A percentile compares a stretch with the other conserved stretches of the same genome.
Conservation (phyloP, 1,140 invertebrate species). For the Zaprionus capensis region DNA sequence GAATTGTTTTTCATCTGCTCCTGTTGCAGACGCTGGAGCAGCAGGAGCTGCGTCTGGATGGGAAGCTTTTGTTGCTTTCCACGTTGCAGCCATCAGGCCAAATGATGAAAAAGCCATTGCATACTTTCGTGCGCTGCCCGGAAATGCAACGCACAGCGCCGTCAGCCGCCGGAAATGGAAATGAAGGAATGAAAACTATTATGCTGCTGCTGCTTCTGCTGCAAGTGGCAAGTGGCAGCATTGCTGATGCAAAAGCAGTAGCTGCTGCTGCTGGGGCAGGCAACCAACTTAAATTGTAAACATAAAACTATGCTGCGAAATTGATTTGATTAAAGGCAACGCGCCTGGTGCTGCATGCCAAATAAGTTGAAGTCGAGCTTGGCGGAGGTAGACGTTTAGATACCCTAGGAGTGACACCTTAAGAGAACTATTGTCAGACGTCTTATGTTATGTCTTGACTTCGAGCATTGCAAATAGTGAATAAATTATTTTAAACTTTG, state of each 20-base stretch:
- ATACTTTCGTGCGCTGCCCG: slow-evolving; percentile 78
- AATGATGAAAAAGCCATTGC: slow-evolving; percentile 82
- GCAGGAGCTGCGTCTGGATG: slow-evolving; percentile 3
- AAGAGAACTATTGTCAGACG: too few species aligned
- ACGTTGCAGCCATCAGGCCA: slow-evolving; percentile 76
- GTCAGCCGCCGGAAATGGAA: slow-evolving; percentile 42
- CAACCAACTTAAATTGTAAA: slow-evolving; percentile 78
- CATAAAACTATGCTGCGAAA: slow-evolving; percentile 83
- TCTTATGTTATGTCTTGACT: too few species aligned
- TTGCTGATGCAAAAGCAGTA: slow-evolving; percentile 14
- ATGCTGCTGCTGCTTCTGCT: background rate
- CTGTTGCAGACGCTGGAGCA: slow-evolving; percentile 17
- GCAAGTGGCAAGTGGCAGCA: slow-evolving; percentile 24
- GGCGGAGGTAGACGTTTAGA: background rate
- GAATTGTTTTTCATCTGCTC: slow-evolving; percentile 73
- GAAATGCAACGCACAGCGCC: slow-evolving; percentile 61
- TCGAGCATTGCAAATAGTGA: too few species aligned
- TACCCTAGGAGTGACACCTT: slow-evolving; percentile 7
- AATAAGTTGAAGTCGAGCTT: slow-evolving; percentile 57
- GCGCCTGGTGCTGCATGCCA: slow-evolving; percentile 71
- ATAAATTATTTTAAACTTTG: too few species aligned
- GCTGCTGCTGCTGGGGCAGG: slow-evolving; percentile 13
- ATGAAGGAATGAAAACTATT: slow-evolving; percentile 45
- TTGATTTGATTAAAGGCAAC: slow-evolving; percentile 83
- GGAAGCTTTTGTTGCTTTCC: slow-evolving; percentile 71